Evolutionary conservation across 2,113 vertebrate genomes (phyloP).

Genomic region (Corvus moneduloides): DNA sequence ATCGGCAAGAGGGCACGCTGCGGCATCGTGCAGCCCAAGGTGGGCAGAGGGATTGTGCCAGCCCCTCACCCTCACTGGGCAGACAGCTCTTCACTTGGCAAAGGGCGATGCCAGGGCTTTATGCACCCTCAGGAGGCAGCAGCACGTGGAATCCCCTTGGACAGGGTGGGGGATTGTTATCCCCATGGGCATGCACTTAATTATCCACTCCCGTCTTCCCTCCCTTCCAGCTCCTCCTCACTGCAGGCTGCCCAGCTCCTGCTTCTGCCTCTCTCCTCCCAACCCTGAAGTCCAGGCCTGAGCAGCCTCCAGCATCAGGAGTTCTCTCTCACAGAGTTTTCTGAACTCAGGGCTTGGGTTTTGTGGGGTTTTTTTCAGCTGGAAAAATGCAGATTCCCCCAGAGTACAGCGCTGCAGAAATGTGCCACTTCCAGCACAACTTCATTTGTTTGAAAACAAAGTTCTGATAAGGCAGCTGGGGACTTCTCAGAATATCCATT

Average conservation of each 20-base stretch:
- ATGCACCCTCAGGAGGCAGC: background rate
- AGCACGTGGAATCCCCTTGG: accelerated
- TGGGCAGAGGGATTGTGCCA: accelerated
- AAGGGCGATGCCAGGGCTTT: background rate
- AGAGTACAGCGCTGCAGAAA: background rate
- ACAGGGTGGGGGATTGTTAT: background rate
- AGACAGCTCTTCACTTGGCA: accelerated
- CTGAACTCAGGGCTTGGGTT: background rate
- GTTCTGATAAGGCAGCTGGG: conserved; percentile 5
- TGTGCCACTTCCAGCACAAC: background rate
- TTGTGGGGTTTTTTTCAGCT: background rate
- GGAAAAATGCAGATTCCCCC: background rate
- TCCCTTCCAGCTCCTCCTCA: background rate
- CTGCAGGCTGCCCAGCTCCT: background rate
- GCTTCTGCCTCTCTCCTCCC: background rate
- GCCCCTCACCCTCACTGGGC: background rate
- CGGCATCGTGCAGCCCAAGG: accelerated
- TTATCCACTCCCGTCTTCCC: background rate
- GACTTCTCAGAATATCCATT: conserved; percentile 12
- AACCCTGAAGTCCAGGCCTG: accelerated
- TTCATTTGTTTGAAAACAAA: background rate
- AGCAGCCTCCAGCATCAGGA: background rate
- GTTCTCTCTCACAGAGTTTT: background rate
- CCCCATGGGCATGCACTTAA: background rate
- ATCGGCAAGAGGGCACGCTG: accelerated